Evolutionary conservation across 2,888 invertebrate genomes (phyloP), one percentile per base, ranked within the genome.

Genomic region (Gibbula magus): DNA sequence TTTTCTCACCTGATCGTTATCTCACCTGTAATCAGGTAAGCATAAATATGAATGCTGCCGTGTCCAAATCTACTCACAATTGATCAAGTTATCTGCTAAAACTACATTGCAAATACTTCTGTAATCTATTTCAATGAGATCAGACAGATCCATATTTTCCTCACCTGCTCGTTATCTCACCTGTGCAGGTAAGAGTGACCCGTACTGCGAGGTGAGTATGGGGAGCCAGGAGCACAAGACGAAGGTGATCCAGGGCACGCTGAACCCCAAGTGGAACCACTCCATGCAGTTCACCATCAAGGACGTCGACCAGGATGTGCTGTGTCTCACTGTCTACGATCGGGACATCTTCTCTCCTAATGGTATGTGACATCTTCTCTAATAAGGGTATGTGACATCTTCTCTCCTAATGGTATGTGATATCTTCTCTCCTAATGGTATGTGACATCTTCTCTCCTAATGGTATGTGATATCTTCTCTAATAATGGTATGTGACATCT

Each of bases 231-330:
- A 95, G 88, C 95, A 95, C 88, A 94, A 94, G 87, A 96, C 96
- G 0, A 94, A 94, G 80, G 93, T 94, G 53, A 94, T 95, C 29
- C 94, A 94, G 22, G 94, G 94, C 79, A 95, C 95, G 32, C 93
- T 94, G 51, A 94, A 94, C 89, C 95, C 96, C 16, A 93, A 95
- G 81, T 96, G 96, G 96, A 95, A 96, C 91, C 94, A 95, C 78
- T 95, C 95, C 74, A 96, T 96, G 96, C 96, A 96, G 92, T 96
- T 96, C 91, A 94, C 95, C 83, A 94, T 96, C 74, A 94, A 95
- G 88, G 95, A 96, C 91, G 91, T 96, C 3, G 91, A 94, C 70
- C 95, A 95, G 89, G 96, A 96, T 90, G 94, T 95, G 29, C 93
- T 96, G 16, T 95, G 95, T 86, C 94, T 96, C 84, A 95, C 95